Base-by-base conservation (phyloP, 2,888 invertebrate genomes). In the Amblyteles armatorius region DNA sequence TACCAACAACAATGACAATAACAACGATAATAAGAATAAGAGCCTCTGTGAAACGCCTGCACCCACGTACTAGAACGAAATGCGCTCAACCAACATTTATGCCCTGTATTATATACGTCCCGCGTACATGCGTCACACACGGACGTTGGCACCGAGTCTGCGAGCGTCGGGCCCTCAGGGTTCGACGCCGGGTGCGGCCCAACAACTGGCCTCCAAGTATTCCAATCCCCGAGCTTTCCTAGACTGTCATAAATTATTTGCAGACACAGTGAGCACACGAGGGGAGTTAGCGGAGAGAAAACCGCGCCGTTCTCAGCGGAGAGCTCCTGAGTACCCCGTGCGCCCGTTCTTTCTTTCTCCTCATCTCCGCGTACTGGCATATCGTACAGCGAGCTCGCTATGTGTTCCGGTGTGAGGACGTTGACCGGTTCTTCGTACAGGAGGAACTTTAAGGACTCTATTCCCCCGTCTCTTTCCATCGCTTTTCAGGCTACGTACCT, bases 211-310 rank as follows among this genome's bases (percentile, higher is more conserved):
- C 86, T 86, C 87, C 82, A 19, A 80, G 83, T 87, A 87, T 88
- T 84, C 84, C 84, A 82, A 84, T 82, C 84, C 82, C 63, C 82
- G 79, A 86, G 86, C 84, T 89, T 86, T 88, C 88, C 86, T 88
- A 88, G 88, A 85, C 88, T 85, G 86, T 88, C 89, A 86, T 89
- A 89, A 89, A 89, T 89, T 89, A 89, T 88, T 89, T 85, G 86
- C 88, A 88, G 88, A 88, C 87, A 86, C 67, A 33, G 82, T 79
- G 84, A 57, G 52, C 72, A 82, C 65, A 55, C n/a, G 52, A 52
- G 52, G 33, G 48, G 67, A 48, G 76, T 63, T 77, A 68, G 79
- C 33, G 26, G 26, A 63, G 48, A 48, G 74, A 57, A 67, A 22
- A 67, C 22, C 22, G 57, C 57, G 33, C 33, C 33, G 63, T 29